Conservation (phyloP, 2,113 vertebrate species). For the Ctenomys sociabilis region DNA sequence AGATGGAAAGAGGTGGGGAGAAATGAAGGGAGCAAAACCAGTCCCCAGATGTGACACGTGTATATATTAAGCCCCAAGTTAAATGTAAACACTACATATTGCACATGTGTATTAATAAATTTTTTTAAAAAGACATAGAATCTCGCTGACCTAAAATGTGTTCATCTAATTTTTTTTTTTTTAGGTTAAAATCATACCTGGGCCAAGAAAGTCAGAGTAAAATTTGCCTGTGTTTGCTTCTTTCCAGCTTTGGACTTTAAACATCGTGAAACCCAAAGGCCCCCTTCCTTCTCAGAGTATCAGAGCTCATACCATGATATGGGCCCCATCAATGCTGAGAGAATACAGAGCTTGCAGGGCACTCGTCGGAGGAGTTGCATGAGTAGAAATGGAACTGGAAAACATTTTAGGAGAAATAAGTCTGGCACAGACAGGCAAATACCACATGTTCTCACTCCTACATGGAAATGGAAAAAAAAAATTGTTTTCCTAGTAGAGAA, state of each 20-base stretch:
- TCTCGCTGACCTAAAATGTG: neutral
- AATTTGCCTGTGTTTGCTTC: neutral
- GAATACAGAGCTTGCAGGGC: neutral
- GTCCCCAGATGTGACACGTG: neutral
- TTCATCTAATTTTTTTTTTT: neutral
- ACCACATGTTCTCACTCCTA: neutral
- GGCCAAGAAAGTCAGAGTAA: neutral
- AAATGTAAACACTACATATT: neutral
- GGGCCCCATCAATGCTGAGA: neutral
- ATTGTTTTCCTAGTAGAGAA: neutral
- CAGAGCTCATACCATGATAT: neutral
- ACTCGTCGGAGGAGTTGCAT: neutral
- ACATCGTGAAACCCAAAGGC: neutral
- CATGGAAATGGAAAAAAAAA: neutral
- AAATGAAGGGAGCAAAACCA: rapidly evolving
- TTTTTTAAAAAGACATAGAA: too few relatives aligned
- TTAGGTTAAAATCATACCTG: neutral
- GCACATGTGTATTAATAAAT: neutral
- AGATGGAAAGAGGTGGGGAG: neutral
- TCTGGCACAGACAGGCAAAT: neutral
- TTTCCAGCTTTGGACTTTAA: neutral
- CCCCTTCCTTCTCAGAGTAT: neutral
- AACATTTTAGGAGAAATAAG: neutral
- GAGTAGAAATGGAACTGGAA: neutral
- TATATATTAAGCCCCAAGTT: neutral